These are phyloP conservation scores for Hydrolagus colliei DNA, from an alignment of 2,797 vertebrate species.

Conservation along the genomic window DNA sequence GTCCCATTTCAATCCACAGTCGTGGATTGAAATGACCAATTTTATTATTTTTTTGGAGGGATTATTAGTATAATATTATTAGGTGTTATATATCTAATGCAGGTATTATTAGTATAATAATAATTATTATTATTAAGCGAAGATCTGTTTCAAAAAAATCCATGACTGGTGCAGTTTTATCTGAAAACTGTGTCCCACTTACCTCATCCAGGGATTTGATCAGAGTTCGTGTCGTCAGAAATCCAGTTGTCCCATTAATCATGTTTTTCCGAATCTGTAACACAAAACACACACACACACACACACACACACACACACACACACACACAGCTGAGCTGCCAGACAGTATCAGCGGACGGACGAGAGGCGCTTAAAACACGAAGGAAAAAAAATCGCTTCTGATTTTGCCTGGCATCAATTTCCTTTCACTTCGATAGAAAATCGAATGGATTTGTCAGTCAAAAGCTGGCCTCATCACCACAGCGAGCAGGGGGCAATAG, in stretches of 20 bases:
- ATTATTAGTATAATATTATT: too few species aligned
- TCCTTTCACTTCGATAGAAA: too few species aligned
- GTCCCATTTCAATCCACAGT: too few species aligned
- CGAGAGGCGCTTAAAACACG: background rate
- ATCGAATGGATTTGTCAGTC: too few species aligned
- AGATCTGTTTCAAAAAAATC: too few species aligned
- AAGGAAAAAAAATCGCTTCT: background rate
- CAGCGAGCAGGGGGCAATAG: too few species aligned
- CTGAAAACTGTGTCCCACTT: constrained; percentile 43
- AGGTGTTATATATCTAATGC: too few species aligned
- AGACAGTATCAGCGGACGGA: background rate
- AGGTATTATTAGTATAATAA: too few species aligned
- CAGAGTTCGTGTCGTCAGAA: constrained; percentile 81
- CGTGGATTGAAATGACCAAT: too few species aligned
- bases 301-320: background rate
- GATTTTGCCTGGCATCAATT: background rate
- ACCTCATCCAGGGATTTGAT: constrained; percentile 95
- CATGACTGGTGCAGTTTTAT: background rate
- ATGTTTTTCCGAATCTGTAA: constrained; percentile 83
- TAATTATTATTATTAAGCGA: too few species aligned
- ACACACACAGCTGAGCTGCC: background rate
- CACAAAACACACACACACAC: background rate
- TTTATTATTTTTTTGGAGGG: too few species aligned
- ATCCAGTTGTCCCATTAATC: constrained; percentile 82
- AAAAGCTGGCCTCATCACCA: too few species aligned